Evolutionary conservation across 2,888 invertebrate species (phyloP), one percentile per base, ranked within the genome.

Genomic region (Sepiola atlantica): DNA sequence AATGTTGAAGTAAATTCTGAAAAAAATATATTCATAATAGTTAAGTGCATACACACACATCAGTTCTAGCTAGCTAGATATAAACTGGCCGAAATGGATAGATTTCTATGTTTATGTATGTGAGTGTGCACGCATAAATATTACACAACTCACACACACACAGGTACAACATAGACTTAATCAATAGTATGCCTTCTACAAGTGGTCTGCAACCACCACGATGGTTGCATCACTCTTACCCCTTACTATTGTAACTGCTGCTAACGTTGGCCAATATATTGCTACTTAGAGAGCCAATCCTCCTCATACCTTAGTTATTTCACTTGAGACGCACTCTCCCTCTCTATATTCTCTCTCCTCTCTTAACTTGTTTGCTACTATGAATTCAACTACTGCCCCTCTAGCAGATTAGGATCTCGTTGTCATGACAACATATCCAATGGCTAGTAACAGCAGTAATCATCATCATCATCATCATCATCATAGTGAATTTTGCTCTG

Each of bases 351-450:
- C 32, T n/a, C 4, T n/a, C 77, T 77, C 77, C 77, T 77, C 77
- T 4, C 77, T n/a, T 77, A 16, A n/a, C 77, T 77, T 77, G 16
- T 77, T 77, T 77, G n/a, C 77, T 77, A 77, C 32, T 77, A 77
- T 77, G 4, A 77, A n/a, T 77, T 77, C 77, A 77, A 92, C 55
- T 92, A 54, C 55, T n/a, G 32, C 55, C 54, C 54, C 92, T 92
- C 45, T 92, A 54, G 35, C 45, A 92, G 92, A 92, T 92, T 92
- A 45, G 45, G 55, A 92, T 92, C 92, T 92, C n/a, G 92, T 92
- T 92, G 92, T 45, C 92, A 92, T 92, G 92, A 54, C 55, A 92
- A 28, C 55, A 35, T 45, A 92, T 92, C 92, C 92, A 92, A 45
- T 92, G 28, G 45, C 45, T 6, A 45, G 92, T 55, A 55, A 92